Evolutionary conservation across 2,888 invertebrate species (phyloP).

Genomic region (Helleia helle): DNA sequence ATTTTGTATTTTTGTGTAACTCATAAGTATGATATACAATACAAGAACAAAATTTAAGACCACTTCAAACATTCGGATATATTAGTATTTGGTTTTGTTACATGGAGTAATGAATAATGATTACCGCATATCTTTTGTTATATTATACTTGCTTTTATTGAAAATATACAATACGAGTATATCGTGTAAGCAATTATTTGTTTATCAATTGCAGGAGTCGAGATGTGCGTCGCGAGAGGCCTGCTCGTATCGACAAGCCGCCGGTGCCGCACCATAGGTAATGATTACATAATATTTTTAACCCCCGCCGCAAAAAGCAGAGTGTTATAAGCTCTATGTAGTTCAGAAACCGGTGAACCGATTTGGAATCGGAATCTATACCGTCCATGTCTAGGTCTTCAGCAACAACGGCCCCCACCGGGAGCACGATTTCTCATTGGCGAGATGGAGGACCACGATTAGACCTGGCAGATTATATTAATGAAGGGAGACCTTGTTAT

Average conservation of each 20-base stretch:
- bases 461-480: too few relatives aligned
- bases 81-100: neutral
- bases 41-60: neutral
- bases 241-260: conserved; percentile 36
- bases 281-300: too few relatives aligned
- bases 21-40: neutral
- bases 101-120: neutral
- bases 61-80: neutral
- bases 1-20: neutral
- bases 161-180: neutral
- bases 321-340: too few relatives aligned
- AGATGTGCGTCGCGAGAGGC: conserved; percentile 45
- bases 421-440: too few relatives aligned
- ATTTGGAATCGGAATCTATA: too few relatives aligned
- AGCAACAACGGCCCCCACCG: too few relatives aligned
- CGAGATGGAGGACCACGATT: too few relatives aligned
- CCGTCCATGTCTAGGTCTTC: too few relatives aligned
- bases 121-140: conserved; percentile 3
- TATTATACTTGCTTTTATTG: conserved; percentile 12
- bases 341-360: too few relatives aligned
- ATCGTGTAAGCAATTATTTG: conserved; percentile 9
- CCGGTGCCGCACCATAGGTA: conserved; percentile 23
- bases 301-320: too few relatives aligned
- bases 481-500: too few relatives aligned
- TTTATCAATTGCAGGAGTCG: conserved; percentile 44